Percentiles rank a stretch among this genome's conserved stretches.
Conservation (phyloP, 2,888 invertebrate species). For the Biston betularia region DNA sequence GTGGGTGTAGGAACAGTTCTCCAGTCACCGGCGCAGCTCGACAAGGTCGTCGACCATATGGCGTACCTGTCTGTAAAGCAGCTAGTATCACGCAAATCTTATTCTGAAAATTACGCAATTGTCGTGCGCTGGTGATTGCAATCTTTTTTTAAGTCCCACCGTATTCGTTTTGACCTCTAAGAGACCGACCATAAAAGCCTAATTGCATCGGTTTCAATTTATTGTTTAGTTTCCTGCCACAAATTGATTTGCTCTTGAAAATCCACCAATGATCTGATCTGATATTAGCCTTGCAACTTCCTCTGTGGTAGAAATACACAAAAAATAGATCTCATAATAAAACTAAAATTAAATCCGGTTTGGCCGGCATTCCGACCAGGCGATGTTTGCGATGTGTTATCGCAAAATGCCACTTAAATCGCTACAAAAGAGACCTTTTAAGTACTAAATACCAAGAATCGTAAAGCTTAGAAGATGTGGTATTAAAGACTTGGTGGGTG, state of each 20-base stretch:
- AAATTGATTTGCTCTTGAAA: slow-evolving; percentile 63
- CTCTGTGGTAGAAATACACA: slow-evolving; percentile 49
- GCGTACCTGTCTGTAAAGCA: slow-evolving; percentile 61
- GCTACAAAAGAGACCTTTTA: slow-evolving; percentile 1
- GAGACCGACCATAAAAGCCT: slow-evolving; percentile 38
- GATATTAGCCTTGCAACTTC: slow-evolving; percentile 53
- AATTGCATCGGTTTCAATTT: slow-evolving; percentile 39
- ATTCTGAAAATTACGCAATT: slow-evolving; percentile 57
- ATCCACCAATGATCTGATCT: slow-evolving; percentile 30
- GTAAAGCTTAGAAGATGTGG: background rate
- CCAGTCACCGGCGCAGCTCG: slow-evolving; percentile 61
- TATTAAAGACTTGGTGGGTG: slow-evolving; percentile 12
- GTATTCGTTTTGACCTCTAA: slow-evolving; percentile 46
- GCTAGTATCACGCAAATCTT: slow-evolving; percentile 49
- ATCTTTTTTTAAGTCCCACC: slow-evolving; percentile 49
- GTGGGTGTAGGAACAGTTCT: slow-evolving; percentile 69
- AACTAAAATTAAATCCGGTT: slow-evolving; percentile 43
- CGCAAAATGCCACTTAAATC: slow-evolving; percentile 25
- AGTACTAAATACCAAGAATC: background rate
- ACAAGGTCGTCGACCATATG: slow-evolving; percentile 80
- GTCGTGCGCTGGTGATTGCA: slow-evolving; percentile 43
- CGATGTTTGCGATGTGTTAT: slow-evolving; percentile 23
- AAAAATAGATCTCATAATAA: slow-evolving; percentile 48
- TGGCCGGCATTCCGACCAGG: slow-evolving; percentile 32
- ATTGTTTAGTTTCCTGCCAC: slow-evolving; percentile 52